Percentiles rank a stretch among this genome's conserved stretches.
Conservation (phyloP, 2,113 vertebrate genomes). For the Archocentrus centrarchus region DNA sequence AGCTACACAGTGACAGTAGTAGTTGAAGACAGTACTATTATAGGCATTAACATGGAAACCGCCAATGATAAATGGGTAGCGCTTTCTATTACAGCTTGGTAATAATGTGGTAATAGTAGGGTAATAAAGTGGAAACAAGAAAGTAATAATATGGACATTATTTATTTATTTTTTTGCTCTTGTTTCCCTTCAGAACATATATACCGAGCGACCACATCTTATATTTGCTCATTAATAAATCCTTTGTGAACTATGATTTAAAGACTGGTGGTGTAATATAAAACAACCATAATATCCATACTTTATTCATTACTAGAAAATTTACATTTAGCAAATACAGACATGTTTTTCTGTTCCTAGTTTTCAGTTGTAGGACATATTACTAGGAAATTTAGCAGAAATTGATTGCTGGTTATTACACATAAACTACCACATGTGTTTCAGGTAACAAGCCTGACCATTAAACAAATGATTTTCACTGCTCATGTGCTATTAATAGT, state of each 20-base stretch:
- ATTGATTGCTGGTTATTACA: too few relatives aligned
- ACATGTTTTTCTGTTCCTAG: too few relatives aligned
- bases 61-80: background rate
- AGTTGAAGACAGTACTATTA: too few relatives aligned
- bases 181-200: background rate
- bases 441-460: too few relatives aligned
- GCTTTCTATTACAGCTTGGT: background rate
- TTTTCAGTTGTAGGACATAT: too few relatives aligned
- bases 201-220: background rate
- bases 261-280: background rate
- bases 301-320: too few relatives aligned
- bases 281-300: background rate
- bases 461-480: too few relatives aligned
- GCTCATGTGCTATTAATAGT: background rate
- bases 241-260: background rate
- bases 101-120: background rate
- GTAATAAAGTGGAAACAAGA: background rate
- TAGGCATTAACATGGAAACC: too few relatives aligned
- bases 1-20: background rate
- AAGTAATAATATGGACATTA: background rate
- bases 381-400: too few relatives aligned
- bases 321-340: too few relatives aligned
- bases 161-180: background rate
- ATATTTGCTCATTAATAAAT: background rate
- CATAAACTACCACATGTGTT: too few relatives aligned